These are phyloP conservation scores for Botia kubotai DNA, from an alignment of 2,797 vertebrate genomes.

Conservation along the genomic window DNA sequence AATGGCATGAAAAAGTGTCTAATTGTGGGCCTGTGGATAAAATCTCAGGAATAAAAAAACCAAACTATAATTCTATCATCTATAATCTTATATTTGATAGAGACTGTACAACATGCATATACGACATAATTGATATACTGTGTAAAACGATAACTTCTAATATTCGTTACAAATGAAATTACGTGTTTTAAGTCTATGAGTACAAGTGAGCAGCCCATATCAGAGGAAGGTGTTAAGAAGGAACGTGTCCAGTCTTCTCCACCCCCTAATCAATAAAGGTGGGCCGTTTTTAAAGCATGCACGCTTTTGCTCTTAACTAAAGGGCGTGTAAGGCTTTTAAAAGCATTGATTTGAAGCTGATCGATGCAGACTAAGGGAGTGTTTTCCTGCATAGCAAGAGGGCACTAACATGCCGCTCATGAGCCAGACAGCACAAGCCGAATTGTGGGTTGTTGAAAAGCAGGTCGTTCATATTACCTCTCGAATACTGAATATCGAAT, in stretches of 20 bases:
- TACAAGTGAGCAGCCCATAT: too few species aligned
- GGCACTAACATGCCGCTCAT: constrained; percentile 46
- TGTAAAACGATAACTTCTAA: not conserved
- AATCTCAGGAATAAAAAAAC: not conserved
- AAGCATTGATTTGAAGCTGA: constrained; percentile 55
- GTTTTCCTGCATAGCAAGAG: constrained; percentile 56
- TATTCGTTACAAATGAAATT: not conserved
- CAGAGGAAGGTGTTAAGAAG: not conserved
- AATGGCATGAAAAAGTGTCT: not conserved
- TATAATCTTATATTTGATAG: not conserved
- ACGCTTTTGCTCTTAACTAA: constrained; percentile 57
- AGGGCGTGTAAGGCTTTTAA: constrained; percentile 61
- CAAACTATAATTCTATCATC: not conserved
- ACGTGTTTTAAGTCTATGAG: not conserved
- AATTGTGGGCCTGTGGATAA: constrained; percentile 30
- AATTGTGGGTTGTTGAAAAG: constrained; percentile 23
- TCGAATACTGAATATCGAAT: constrained; percentile 26
- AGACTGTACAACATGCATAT: not conserved
- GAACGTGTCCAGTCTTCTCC: constrained; percentile 13
- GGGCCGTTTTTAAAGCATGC: constrained; percentile 51
- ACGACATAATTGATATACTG: not conserved
- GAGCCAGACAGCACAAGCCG: constrained; percentile 18
- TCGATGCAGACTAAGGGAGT: constrained; percentile 54
- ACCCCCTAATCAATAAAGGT: constrained; percentile 51
- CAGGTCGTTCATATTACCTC: constrained; percentile 44